Base-by-base conservation (phyloP, 2,113 vertebrate species). In the Oncorhynchus clarkii region DNA sequence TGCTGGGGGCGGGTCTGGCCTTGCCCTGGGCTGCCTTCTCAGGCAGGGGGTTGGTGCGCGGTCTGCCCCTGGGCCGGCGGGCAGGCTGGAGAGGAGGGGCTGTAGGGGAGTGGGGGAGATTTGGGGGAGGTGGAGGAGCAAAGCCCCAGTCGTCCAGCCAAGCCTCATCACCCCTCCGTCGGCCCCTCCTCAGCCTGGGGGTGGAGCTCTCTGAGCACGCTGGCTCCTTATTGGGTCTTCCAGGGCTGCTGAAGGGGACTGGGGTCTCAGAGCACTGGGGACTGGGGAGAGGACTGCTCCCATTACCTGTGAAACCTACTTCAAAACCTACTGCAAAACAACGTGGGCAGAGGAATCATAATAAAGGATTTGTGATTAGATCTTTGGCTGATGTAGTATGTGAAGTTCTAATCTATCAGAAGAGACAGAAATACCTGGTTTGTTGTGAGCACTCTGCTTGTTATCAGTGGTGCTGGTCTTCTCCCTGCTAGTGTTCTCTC, bases 11-110 rank as follows among this genome's bases (percentile, higher is more conserved):
- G 26, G 72, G 26, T 78, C 83, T 91, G 39, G 74, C 78, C 67
- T 91, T 90, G 62, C 85, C 84, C 49, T 81, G 80, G 68, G 70
- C 22, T 1, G 7, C 64, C 45, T 85, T 84, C 78, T 89, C 86
- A 0, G 88, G 89, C 78, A 88, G 71, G 2, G 91, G 88, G 75
- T 89, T 92, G 3, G 91, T 91, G 67, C 93, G 92, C 5, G 93
- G 93, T 77, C 93, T 86, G 8, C 93, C 93, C 73, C 93, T 87
- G 0, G 93, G 93, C 14, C 93, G 89, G 24, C 92, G 92, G 18
- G 79, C 20, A 0, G 89, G 89, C 12, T 80, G 82, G 22, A 78
- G 1, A 48, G 84, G 75, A 12, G 88, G 59, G n/a, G 84, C 76
- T 2, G 88, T 73, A 0, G 82, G 82, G 16, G 81, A 74, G 0